A percentile compares a stretch with the other conserved stretches of the same genome.
Conservation (phyloP, 2,113 vertebrate species). For the Spheniscus mendiculus region DNA sequence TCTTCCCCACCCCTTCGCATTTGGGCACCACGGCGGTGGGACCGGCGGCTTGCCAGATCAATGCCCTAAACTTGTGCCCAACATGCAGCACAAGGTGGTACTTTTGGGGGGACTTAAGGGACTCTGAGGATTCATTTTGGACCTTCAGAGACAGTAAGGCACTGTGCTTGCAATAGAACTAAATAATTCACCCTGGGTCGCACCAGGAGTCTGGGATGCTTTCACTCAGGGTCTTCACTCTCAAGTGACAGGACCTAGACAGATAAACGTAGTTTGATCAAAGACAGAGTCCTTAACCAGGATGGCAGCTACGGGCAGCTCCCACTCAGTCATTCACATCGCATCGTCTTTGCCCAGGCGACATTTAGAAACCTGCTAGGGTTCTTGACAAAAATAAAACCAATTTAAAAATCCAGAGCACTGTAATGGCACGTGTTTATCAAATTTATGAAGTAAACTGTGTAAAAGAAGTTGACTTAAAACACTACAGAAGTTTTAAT, state of each 20-base stretch:
- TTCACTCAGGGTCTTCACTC: not conserved
- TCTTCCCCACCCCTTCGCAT: too few species aligned
- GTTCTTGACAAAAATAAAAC: not conserved
- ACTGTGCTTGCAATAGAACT: fast-evolving
- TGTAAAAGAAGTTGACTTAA: not conserved
- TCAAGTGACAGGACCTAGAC: not conserved
- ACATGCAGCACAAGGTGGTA: not conserved
- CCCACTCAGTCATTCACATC: not conserved
- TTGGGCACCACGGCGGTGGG: not conserved
- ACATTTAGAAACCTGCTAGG: not conserved
- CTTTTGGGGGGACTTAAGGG: not conserved
- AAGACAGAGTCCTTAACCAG: not conserved
- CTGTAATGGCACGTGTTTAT: not conserved
- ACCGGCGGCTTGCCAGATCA: not conserved
- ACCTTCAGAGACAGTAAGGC: not conserved
- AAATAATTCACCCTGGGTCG: not conserved
- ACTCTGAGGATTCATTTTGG: not conserved
- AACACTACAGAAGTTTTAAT: slow-evolving; percentile 15
- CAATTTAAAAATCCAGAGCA: not conserved
- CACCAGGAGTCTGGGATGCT: not conserved
- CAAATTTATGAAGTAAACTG: not conserved
- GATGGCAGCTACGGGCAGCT: not conserved
- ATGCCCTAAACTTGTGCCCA: fast-evolving
- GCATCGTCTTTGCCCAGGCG: not conserved
- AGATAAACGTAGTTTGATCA: fast-evolving